Evolutionary conservation across 2,888 invertebrate genomes (phyloP).

Genomic region (Pristionchus arcanus): DNA sequence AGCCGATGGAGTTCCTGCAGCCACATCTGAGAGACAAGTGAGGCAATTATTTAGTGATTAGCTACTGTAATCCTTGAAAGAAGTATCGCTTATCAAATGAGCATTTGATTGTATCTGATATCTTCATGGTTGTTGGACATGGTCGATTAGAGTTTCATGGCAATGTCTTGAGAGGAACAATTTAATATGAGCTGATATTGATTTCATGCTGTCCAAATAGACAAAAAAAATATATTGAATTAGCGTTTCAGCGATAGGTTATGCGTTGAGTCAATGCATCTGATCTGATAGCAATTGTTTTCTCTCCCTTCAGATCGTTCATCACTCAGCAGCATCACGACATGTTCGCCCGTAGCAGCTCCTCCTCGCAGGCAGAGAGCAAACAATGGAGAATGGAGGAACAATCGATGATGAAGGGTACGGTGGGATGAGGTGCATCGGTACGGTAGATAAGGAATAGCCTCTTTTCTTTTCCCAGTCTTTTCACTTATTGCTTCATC

Average conservation of each 20-base stretch:
- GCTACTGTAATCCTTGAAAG: no score
- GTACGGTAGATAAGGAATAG: no score
- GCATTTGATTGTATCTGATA: no score
- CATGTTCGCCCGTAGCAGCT: not conserved
- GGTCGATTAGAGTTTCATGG: no score
- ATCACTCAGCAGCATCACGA: constrained; percentile 30
- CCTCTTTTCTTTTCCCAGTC: not conserved
- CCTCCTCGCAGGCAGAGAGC: not conserved
- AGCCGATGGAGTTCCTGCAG: constrained; percentile 65
- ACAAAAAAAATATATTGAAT: not conserved
- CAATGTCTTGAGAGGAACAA: not conserved
- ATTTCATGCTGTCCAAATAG: not conserved
- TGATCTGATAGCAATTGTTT: not conserved
- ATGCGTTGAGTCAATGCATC: not conserved
- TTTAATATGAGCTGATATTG: not conserved
- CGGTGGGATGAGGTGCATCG: not conserved
- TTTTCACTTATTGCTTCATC: not conserved
- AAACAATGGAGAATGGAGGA: constrained; percentile 15
- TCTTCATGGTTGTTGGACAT: no score
- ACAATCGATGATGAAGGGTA: constrained; percentile 17
- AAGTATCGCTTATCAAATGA: no score
- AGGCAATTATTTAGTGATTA: not conserved
- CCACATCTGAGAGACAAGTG: constrained; percentile 60
- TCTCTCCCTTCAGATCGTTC: not conserved
- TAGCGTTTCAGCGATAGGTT: not conserved